A percentile compares a stretch with the other conserved stretches of the same genome.
Evolutionary conservation across 2,113 vertebrate genomes (phyloP).

Genomic region (Macheiramphus alcinus): DNA sequence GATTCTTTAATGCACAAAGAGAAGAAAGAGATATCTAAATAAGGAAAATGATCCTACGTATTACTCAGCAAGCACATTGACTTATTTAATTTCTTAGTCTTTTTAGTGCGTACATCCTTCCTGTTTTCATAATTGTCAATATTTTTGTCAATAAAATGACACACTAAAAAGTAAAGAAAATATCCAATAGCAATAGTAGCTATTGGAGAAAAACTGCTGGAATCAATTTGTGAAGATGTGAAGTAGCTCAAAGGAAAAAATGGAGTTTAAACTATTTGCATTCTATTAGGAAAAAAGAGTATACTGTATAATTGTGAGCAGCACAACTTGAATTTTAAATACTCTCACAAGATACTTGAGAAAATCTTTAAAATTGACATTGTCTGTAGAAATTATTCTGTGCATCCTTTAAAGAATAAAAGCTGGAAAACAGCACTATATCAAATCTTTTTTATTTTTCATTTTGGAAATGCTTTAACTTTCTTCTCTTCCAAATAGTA

Average conservation of each 20-base stretch:
- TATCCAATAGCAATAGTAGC: not conserved
- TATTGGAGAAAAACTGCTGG: not conserved
- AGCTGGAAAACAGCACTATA: not conserved
- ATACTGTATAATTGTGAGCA: not conserved
- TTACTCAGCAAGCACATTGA: not conserved
- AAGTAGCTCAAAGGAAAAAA: not conserved
- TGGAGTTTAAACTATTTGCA: not conserved
- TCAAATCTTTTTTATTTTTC: not conserved
- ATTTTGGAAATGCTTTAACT: not conserved
- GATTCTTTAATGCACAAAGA: not conserved
- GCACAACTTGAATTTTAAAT: not conserved
- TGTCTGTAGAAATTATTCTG: not conserved
- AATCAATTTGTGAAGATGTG: not conserved
- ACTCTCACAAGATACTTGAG: not conserved
- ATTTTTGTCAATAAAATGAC: not conserved
- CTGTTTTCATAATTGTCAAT: not conserved
- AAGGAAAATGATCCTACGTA: not conserved
- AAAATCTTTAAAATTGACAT: not conserved
- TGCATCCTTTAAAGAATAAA: not conserved
- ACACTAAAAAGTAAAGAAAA: not conserved
- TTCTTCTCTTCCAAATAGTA: not conserved
- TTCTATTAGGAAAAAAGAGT: not conserved
- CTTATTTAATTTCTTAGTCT: not conserved
- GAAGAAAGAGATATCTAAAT: not conserved
- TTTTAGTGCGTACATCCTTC: not conserved